phyloP scores from a whole-genome alignment of 2,113 vertebrate genomes.

The Lontra canadensis region DNA sequence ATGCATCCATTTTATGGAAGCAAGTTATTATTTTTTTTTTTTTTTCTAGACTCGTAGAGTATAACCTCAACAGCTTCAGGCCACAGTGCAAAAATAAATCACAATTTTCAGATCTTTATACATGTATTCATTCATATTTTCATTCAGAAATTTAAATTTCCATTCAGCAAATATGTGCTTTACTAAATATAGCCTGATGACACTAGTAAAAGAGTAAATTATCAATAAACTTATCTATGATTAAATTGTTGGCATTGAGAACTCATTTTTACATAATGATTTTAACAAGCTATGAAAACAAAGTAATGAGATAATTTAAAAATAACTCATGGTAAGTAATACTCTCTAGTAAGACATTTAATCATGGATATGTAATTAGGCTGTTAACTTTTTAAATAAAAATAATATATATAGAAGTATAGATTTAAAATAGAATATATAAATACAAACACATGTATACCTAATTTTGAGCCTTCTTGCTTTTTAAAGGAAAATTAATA shows the following conservation, averaged over 20 bases:
- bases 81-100: not conserved
- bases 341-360: constrained; percentile 14
- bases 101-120: not conserved
- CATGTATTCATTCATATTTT: not conserved
- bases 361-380: not conserved
- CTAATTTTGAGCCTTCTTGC: not conserved
- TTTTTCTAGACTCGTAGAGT: not conserved
- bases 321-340: not conserved
- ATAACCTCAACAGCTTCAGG: not conserved
- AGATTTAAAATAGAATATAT: not conserved
- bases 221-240: not conserved
- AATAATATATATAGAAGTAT: not conserved
- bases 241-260: constrained; percentile 9
- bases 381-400: constrained; percentile 15
- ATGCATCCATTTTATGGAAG: not conserved
- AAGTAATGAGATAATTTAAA: constrained; percentile 46
- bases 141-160: constrained; percentile 22
- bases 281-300: constrained; percentile 52
- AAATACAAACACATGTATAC: not conserved
- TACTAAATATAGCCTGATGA: not conserved
- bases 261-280: constrained; percentile 29
- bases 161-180: not conserved
- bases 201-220: not conserved
- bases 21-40: not conserved
- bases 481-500: not conserved